Conservation (phyloP, 2,113 vertebrate genomes). For the Oxygymnocypris stewartii region DNA sequence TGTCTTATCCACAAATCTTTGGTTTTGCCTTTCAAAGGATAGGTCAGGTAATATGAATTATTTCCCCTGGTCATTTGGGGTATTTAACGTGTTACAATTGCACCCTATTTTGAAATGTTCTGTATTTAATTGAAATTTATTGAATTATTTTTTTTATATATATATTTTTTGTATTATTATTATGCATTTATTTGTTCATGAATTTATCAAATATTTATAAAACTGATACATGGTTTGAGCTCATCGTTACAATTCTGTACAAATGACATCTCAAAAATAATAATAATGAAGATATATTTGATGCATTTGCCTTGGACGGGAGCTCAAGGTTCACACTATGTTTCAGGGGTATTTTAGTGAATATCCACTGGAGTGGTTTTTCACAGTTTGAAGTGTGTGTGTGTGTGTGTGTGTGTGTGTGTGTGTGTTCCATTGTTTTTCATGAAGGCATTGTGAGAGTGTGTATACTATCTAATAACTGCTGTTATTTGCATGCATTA, state of each 20-base stretch:
- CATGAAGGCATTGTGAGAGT: conserved; percentile 5
- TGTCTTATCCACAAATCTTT: neutral
- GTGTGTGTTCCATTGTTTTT: neutral
- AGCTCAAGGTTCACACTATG: conserved; percentile 5
- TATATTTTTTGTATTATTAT: neutral
- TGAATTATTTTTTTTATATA: too few relatives aligned
- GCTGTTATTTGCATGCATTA: conserved; percentile 39
- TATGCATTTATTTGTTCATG: neutral
- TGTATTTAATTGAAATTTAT: neutral
- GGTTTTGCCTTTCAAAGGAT: neutral
- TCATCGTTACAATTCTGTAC: neutral
- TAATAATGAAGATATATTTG: neutral
- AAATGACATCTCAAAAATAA: neutral
- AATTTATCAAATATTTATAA: neutral
- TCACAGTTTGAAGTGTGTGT: conserved; percentile 18
- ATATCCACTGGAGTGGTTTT: conserved; percentile 18
- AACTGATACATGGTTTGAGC: neutral
- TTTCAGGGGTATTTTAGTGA: too few relatives aligned
- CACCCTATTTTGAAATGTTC: neutral
- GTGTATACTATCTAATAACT: neutral
- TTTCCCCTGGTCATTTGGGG: neutral
- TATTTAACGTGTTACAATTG: neutral
- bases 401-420: too few relatives aligned
- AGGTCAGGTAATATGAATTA: neutral
- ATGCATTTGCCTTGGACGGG: conserved; percentile 2